These are phyloP conservation scores for Alaudala cheleensis DNA, from an alignment of 2,113 vertebrate genomes.

Conservation along the genomic window DNA sequence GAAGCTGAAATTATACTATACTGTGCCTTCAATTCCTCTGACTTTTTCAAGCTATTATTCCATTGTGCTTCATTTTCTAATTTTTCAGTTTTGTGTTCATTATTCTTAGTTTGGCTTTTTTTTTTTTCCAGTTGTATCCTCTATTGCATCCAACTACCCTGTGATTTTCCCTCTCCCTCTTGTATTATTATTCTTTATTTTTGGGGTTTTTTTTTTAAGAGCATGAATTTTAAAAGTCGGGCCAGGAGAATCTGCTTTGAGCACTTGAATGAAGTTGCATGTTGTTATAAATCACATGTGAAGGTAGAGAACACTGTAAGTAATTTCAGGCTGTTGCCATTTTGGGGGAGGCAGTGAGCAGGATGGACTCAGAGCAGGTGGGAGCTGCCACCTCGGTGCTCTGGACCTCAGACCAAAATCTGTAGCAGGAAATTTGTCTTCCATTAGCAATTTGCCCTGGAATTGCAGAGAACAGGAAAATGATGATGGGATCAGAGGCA, in stretches of 20 bases:
- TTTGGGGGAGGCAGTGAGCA: neutral
- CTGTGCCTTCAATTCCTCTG: neutral
- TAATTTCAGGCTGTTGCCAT: neutral
- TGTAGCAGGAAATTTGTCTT: neutral
- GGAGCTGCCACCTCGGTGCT: neutral
- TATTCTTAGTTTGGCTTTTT: neutral
- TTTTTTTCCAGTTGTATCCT: fast-evolving
- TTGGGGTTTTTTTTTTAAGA: neutral
- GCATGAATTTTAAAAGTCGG: neutral
- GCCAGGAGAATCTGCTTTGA: neutral
- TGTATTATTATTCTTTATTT: neutral
- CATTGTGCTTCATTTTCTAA: neutral
- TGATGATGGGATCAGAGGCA: neutral
- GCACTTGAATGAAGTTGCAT: neutral
- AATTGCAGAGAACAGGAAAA: neutral
- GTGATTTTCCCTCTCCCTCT: neutral
- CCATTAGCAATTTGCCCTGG: neutral
- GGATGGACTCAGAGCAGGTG: neutral
- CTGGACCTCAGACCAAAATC: neutral
- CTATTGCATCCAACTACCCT: neutral
- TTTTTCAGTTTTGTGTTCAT: fast-evolving
- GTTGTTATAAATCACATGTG: neutral
- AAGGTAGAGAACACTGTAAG: neutral
- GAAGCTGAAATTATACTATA: neutral
- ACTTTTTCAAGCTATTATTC: neutral